Conservation (phyloP, 2,797 vertebrate genomes). For the Cirrhinus molitorella region DNA sequence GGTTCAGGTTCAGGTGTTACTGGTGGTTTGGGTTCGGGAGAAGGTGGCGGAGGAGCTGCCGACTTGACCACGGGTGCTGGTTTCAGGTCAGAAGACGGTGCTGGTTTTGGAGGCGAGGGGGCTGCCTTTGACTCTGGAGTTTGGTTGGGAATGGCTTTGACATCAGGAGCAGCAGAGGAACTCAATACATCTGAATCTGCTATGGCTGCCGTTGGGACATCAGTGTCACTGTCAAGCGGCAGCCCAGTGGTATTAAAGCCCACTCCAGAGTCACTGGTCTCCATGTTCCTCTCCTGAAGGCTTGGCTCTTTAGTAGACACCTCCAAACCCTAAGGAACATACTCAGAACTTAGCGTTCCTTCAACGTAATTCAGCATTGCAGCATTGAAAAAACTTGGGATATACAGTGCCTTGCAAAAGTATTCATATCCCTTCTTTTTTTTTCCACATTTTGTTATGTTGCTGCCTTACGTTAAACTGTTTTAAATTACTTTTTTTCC, state of each 20-base stretch:
- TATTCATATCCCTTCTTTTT: no score
- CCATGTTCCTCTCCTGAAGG: conserved; percentile 75
- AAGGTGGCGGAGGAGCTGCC: conserved; percentile 66
- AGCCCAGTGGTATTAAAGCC: conserved; percentile 82
- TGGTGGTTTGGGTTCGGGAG: conserved; percentile 71
- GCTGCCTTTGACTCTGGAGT: conserved; percentile 60
- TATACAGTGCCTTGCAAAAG: neutral
- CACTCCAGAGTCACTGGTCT: conserved; percentile 85
- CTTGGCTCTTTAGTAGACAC: conserved; percentile 82
- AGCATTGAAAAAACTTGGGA: neutral
- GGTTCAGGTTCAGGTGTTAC: conserved; percentile 66
- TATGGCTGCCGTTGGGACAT: conserved; percentile 62
- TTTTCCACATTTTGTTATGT: no score
- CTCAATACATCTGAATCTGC: conserved; percentile 56
- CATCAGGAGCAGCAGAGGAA: conserved; percentile 53
- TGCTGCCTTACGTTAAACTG: no score
- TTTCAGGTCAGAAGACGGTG: conserved; percentile 58
- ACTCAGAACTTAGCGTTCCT: conserved; percentile 45
- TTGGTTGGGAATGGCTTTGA: conserved; percentile 67
- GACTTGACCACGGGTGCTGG: conserved; percentile 59
- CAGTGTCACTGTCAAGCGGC: conserved; percentile 84
- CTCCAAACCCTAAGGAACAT: conserved; percentile 78
- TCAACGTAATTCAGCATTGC: neutral
- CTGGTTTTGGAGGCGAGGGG: conserved; percentile 47
- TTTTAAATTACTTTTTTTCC: no score